Base-by-base conservation (phyloP, 2,797 vertebrate genomes). In the Lithobates pipiens region DNA sequence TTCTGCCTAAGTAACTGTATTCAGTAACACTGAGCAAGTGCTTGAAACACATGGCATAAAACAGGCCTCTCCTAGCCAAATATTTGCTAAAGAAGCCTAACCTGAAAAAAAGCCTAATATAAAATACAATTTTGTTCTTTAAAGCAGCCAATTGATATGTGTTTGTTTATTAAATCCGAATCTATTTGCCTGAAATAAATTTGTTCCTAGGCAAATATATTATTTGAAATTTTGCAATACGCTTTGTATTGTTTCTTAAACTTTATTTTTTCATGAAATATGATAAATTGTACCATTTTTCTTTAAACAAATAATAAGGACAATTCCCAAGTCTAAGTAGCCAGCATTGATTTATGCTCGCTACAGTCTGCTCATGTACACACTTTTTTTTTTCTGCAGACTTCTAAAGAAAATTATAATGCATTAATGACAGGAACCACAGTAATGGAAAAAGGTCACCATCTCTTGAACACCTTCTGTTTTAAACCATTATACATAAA, bases 381-480 rank as follows among this genome's bases (percentile, higher is more conserved):
- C 91, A 94, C n/a, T n/a, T 94, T 95, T 95, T 91, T 95, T 91
- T 91, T 54, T 77, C 89, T 90, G 91, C 90, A 94, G 93, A 94
- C 94, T 95, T 95, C 93, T 94, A 93, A 96, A 93, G 94, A 94
- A 94, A 95, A 96, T 95, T 94, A 95, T 95, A 95, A 95, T 95
- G 93, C 94, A 95, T 94, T 96, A 96, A 95, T 95, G 95, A 95
- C 92, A 95, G 93, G 92, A 95, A 93, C 95, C 93, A 94, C 93
- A 92, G 95, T 95, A 96, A 95, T 95, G 95, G 95, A 95, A 96
- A 95, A 95, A 96, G 95, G 95, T 95, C 95, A 95, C 92, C 92
- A 92, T 95, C 93, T 95, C 93, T 93, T 92, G 92, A 94, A 95
- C 93, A 95, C 95, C 93, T 95, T 94, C 95, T 95, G 94, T 94